Evolutionary conservation across 2,888 invertebrate species (phyloP), one percentile per base, ranked within the genome.

Genomic region (Andricus curvator): DNA sequence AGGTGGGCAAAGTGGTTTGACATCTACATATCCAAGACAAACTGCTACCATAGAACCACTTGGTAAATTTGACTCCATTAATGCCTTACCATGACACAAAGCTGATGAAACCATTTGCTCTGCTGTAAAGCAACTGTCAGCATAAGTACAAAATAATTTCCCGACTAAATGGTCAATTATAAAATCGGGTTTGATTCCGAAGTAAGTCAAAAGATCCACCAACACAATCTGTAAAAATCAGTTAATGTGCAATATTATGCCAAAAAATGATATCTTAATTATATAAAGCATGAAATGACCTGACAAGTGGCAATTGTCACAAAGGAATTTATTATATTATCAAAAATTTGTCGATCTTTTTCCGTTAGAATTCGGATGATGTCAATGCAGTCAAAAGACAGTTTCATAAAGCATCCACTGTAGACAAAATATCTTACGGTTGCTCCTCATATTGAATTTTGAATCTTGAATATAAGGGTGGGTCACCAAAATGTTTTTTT

Each of bases 41-140:
- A 98, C 94, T 9, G 98, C 97, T 64, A 98, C 98, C 98, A 98
- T 98, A 56, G 96, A 96, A 78, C 97, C 97, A 81, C 93, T 94
- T 84, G 96, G 95, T 68, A 89, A 80, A 65, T 89, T 74, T 0
- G 89, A 86, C 84, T 92, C 91, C 1, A 86, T 86, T 4, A 90
- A 90, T 0, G 89, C 91, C 17, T 89, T 65, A 48, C 92, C 92
- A 76, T 91, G 86, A 0, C 87, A 90, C 25, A 90, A 86, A 0
- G 92, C 90, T 6, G 90, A 82, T 5, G 91, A 83, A 13, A 92
- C 80, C 90, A 90, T 91, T 86, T 92, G 37, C 37, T 37, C 37
- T 37, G 37, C 37, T 8, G 37, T 37, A 37, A 37, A 37, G 37
- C 37, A 37, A 37, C 37, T 0, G 37, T 37, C 37, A 37, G 37